These are phyloP conservation scores for Drosophila mulleri DNA, from an alignment of 2,888 invertebrate genomes.

Conservation along the genomic window DNA sequence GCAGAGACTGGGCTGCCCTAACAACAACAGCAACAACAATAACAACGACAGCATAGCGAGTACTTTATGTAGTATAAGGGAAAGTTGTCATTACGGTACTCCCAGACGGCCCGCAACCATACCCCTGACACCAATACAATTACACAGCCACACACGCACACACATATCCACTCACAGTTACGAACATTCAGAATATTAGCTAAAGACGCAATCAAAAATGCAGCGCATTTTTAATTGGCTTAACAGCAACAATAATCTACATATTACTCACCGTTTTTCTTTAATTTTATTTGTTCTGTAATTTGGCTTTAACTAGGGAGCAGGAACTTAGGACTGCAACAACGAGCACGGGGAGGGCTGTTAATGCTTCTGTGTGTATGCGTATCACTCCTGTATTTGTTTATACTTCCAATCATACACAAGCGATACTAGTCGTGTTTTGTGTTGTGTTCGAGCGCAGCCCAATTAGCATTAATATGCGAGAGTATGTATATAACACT, in stretches of 20 bases:
- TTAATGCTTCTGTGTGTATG: constrained; percentile 19
- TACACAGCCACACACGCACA: not conserved
- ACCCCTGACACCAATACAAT: not conserved
- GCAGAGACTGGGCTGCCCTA: constrained; percentile 25
- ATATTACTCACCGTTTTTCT: constrained; percentile 77
- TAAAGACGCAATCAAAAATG: constrained; percentile 34
- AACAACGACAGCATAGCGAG: constrained; percentile 17
- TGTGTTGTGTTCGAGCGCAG: constrained; percentile 4
- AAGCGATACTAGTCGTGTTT: constrained; percentile 24
- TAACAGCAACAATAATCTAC: constrained; percentile 34
- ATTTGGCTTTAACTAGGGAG: constrained; percentile 45
- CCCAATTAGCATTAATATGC: constrained; percentile 38
- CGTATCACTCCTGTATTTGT: constrained; percentile 41
- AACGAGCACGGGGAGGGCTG: constrained; percentile 40
- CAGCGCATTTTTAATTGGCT: constrained; percentile 56
- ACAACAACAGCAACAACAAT: constrained; percentile 14
- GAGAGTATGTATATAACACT: constrained; percentile 10
- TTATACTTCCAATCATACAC: constrained; percentile 42
- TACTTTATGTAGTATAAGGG: constrained; percentile 45
- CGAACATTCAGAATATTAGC: constrained; percentile 8
- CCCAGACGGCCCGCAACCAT: constrained; percentile 1
- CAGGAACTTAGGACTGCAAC: constrained; percentile 44
- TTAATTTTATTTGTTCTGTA: constrained; percentile 35
- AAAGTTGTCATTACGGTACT: constrained; percentile 47
- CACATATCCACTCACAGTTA: not conserved